Base-by-base conservation (phyloP, 2,888 invertebrate species). In the Hartigia nigra region DNA sequence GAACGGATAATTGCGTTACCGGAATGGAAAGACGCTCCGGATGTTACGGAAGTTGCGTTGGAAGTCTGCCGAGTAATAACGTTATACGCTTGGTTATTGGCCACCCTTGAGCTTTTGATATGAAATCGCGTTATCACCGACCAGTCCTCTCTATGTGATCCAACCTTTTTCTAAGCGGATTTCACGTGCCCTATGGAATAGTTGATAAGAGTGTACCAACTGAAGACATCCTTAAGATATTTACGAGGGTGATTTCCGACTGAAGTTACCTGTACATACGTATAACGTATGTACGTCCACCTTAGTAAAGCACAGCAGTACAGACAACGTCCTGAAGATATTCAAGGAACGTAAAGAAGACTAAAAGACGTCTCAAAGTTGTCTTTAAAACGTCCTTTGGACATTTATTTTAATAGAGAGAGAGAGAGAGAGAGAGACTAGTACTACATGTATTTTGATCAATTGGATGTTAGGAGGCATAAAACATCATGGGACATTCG, bases 71-170 rank as follows among this genome's bases (percentile, higher is more conserved):
- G 74, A 39, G 72, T 77, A 77, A 79, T 34, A 77, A 14, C 35
- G 74, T 80, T 76, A 79, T 31, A 76, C 55, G 74, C 4, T 77
- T 80, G 74, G 79, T 70, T 79, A 77, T 80, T 75, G 77, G 75
- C 69, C 72, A 72, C 32, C 70, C 69, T 32, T 76, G 31, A 23
- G 70, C 78, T 76, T 79, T 79, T 80, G 79, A 80, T 55, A 80
- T 79, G 34, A 76, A 70, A 80, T 80, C 69, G 37, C n/a, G 32
- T 74, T 74, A 78, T 23, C 72, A 11, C 11, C 31, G 72, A 55
- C 55, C 55, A 55, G 55, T 55, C 23, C 55, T 55, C 23, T 23
- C 1, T 55, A 9, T 55, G 55, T 55, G 9, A 9, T 55, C 1
- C 9, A 55, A 55, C 55, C 55, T 55, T 55, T 23, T 55, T 55